Evolutionary conservation across 1,140 invertebrate species (phyloP).

Genomic region (Coptotermes formosanus): DNA sequence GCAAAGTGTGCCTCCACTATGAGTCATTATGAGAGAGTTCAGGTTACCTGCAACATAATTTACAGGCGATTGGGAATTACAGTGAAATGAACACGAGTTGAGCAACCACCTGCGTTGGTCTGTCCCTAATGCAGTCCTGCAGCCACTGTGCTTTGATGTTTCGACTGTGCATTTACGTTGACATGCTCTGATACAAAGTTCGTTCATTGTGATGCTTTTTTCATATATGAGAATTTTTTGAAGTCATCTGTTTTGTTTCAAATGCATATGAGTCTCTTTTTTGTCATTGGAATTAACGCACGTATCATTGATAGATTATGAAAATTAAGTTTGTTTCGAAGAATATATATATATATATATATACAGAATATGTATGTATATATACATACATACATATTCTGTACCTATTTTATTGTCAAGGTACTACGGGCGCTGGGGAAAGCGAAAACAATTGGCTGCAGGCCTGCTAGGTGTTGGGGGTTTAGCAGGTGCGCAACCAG

Average conservation of each 20-base stretch:
- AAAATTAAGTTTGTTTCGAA: too few relatives aligned
- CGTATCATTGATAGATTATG: too few relatives aligned
- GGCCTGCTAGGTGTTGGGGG: too few relatives aligned
- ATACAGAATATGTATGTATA: too few relatives aligned
- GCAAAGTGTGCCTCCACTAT: neutral
- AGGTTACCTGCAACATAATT: neutral
- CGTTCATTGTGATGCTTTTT: neutral
- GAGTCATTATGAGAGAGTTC: neutral
- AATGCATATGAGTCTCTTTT: neutral
- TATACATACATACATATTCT: too few relatives aligned
- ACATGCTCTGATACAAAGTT: neutral
- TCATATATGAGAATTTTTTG: neutral
- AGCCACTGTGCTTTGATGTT: neutral
- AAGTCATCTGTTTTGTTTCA: neutral
- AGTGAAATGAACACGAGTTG: neutral
- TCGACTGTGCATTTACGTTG: neutral
- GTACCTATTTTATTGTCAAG: too few relatives aligned
- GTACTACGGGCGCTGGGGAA: too few relatives aligned
- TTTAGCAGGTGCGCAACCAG: too few relatives aligned
- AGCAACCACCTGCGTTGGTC: too few relatives aligned
- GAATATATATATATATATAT: too few relatives aligned
- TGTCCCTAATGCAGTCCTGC: neutral
- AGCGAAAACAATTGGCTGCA: too few relatives aligned
- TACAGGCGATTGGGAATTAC: neutral
- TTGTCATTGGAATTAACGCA: neutral